Conservation (phyloP, 2,797 vertebrate genomes). For the Leucoraja ocellata region DNA sequence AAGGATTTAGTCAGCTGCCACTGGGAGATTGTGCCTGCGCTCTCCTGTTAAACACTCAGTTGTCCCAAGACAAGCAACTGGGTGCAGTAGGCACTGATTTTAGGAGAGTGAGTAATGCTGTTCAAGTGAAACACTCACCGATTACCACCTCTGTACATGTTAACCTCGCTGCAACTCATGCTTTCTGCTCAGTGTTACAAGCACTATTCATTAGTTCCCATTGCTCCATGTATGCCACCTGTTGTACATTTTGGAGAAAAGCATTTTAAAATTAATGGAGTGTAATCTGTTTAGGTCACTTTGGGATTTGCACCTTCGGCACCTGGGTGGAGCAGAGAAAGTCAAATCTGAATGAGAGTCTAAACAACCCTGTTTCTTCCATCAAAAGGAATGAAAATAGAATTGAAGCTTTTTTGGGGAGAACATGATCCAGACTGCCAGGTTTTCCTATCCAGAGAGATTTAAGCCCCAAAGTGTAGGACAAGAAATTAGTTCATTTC, state of each 20-base stretch:
- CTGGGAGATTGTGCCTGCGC: background rate
- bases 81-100: constrained; percentile 2
- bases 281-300: background rate
- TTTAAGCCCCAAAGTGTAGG: background rate
- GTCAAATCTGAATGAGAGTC: background rate
- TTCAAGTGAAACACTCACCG: background rate
- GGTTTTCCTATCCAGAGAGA: background rate
- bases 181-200: background rate
- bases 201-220: constrained; percentile 23
- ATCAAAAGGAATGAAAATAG: background rate
- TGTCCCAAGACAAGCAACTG: background rate
- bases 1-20: constrained; percentile 33
- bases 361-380: background rate
- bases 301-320: constrained; percentile 4
- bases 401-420: background rate
- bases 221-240: constrained; percentile 23
- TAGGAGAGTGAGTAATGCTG: background rate
- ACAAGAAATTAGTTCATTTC: background rate
- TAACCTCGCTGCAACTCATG: background rate
- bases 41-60: background rate
- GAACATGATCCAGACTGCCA: background rate
- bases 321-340: background rate
- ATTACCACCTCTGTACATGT: background rate
- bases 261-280: constrained; percentile 12
- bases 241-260: constrained; percentile 26